Evolutionary conservation across 2,797 vertebrate genomes (phyloP).

Genomic region (Hylomyscus alleni): DNA sequence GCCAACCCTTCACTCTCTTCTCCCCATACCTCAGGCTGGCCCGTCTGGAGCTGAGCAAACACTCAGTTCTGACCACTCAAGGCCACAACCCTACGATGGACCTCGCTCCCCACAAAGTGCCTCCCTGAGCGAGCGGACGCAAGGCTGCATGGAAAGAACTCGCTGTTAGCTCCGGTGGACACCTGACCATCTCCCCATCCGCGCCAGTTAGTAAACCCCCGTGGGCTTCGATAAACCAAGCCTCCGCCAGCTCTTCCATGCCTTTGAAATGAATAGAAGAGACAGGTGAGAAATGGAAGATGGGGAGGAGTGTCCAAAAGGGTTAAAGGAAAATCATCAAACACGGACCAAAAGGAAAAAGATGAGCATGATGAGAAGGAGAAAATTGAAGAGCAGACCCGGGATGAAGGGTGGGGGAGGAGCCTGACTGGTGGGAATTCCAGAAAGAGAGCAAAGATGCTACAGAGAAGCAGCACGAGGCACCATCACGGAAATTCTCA

Average conservation of each 20-base stretch:
- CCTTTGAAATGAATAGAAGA: background rate
- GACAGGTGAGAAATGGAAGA: background rate
- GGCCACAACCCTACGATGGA: too few relatives aligned
- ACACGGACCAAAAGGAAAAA: slow-evolving; percentile 14
- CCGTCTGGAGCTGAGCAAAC: background rate
- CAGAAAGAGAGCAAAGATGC: background rate
- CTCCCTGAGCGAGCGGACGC: background rate
- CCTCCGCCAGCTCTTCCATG: background rate
- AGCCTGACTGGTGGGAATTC: background rate
- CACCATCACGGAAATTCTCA: background rate
- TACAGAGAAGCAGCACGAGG: background rate
- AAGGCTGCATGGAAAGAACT: background rate
- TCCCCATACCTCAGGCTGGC: background rate
- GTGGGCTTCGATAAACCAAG: background rate
- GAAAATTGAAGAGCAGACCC: background rate
- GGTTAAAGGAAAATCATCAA: background rate
- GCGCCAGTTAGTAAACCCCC: background rate
- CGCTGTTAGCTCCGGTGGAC: background rate
- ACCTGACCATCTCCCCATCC: background rate
- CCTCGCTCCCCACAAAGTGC: background rate
- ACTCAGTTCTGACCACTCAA: background rate
- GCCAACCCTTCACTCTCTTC: background rate
- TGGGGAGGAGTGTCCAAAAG: background rate
- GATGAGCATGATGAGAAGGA: slow-evolving; percentile 9
- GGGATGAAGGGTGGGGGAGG: background rate